phyloP scores from a whole-genome alignment of 2,113 vertebrate species.

The Puffinus mauretanicus region DNA sequence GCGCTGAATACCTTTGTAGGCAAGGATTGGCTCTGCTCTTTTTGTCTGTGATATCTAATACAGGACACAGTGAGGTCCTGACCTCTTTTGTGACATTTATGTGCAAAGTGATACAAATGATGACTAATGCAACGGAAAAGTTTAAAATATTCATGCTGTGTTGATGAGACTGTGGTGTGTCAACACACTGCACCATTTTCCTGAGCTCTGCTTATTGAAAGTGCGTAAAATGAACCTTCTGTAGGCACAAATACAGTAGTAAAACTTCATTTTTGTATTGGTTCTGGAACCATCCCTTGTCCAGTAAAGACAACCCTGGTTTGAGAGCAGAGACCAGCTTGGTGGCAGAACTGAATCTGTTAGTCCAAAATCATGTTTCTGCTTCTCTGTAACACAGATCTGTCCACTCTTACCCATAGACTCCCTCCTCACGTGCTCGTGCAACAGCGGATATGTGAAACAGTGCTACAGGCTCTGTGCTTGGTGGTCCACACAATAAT shows the following conservation, averaged over 20 bases:
- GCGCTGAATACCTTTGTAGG: background rate
- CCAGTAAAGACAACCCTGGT: background rate
- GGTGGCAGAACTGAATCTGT: background rate
- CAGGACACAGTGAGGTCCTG: background rate
- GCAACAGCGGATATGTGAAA: background rate
- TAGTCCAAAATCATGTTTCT: background rate
- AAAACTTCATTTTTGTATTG: background rate
- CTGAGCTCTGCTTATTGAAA: background rate
- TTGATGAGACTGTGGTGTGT: background rate
- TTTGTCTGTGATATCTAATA: background rate
- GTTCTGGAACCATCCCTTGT: background rate
- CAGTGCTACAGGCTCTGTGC: background rate
- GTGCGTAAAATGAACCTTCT: background rate
- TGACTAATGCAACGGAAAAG: background rate
- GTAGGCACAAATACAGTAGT: background rate
- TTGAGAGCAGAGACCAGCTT: background rate
- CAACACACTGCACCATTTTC: background rate
- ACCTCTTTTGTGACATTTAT: background rate
- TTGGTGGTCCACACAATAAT: background rate
- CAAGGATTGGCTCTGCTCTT: background rate
- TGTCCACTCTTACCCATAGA: background rate
- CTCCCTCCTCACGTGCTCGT: background rate
- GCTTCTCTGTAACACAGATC: background rate
- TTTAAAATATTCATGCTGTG: background rate
- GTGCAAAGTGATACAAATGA: background rate